These are phyloP conservation scores for Muscicapa striata DNA, from an alignment of 2,797 vertebrate genomes.

Conservation along the genomic window DNA sequence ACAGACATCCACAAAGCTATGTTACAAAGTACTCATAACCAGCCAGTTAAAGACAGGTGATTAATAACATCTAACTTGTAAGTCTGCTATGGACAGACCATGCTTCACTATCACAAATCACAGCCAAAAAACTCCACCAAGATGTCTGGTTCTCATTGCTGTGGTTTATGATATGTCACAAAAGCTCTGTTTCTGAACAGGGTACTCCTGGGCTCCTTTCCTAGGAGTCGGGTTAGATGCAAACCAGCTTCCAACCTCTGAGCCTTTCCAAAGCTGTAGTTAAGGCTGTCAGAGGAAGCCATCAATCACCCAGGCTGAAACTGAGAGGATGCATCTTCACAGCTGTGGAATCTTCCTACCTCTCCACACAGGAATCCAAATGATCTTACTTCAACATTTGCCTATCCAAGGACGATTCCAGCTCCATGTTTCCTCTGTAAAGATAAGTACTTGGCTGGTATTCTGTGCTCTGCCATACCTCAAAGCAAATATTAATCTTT, in stretches of 20 bases:
- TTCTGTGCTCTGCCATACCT: not conserved
- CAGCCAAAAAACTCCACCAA: not conserved
- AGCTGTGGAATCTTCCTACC: not conserved
- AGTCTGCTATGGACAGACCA: not conserved
- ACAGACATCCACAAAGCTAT: not conserved
- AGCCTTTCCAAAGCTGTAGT: not conserved
- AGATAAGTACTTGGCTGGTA: not conserved
- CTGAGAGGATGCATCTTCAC: not conserved
- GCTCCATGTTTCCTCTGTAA: not conserved
- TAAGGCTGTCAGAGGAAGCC: conserved; percentile 17
- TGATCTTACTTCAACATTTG: not conserved
- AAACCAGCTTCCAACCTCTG: not conserved
- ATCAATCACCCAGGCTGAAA: not conserved
- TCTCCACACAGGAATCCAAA: not conserved
- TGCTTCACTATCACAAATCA: not conserved
- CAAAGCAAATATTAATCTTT: not conserved
- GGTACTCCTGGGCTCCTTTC: not conserved
- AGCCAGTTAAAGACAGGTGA: not conserved
- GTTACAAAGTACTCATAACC: not conserved
- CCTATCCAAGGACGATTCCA: not conserved
- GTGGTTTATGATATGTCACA: not conserved
- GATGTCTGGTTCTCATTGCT: not conserved
- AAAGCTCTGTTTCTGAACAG: not conserved
- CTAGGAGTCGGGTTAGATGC: not conserved
- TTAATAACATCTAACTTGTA: not conserved